Conservation (phyloP, 2,113 vertebrate genomes). For the Oceanites oceanicus region DNA sequence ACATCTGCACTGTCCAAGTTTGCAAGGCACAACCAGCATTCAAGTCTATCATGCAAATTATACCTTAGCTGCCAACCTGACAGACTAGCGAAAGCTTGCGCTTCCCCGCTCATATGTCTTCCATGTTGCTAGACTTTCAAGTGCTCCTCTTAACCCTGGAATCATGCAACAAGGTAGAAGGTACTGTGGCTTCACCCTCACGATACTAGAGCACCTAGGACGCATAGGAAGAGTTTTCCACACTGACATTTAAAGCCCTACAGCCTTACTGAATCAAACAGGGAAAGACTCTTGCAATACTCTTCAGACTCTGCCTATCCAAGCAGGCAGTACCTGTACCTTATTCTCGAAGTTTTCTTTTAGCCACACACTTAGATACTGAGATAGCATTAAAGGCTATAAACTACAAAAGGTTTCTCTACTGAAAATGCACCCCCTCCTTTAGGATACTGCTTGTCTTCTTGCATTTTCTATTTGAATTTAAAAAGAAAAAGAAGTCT, state of each 20-base stretch:
- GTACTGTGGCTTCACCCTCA: neutral
- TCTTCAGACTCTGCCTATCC: neutral
- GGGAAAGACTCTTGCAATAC: neutral
- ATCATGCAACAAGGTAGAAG: accelerated
- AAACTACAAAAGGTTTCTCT: neutral
- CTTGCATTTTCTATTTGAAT: neutral
- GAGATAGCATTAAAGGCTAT: neutral
- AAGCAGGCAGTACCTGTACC: neutral
- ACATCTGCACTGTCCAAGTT: neutral
- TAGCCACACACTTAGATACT: neutral
- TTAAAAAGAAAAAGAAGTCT: neutral
- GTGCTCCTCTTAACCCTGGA: neutral
- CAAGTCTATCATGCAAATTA: neutral
- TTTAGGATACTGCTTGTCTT: neutral
- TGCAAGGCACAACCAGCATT: neutral
- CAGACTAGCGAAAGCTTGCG: neutral
- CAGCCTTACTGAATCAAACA: neutral
- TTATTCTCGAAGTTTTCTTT: neutral
- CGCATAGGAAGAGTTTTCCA: neutral
- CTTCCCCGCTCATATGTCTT: accelerated
- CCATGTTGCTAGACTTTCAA: neutral
- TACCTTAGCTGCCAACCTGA: neutral
- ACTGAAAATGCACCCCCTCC: neutral
- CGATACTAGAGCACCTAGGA: neutral
- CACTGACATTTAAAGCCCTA: neutral